Evolutionary conservation across 2,888 invertebrate genomes (phyloP).

Genomic region (Pyrochroa serraticornis): DNA sequence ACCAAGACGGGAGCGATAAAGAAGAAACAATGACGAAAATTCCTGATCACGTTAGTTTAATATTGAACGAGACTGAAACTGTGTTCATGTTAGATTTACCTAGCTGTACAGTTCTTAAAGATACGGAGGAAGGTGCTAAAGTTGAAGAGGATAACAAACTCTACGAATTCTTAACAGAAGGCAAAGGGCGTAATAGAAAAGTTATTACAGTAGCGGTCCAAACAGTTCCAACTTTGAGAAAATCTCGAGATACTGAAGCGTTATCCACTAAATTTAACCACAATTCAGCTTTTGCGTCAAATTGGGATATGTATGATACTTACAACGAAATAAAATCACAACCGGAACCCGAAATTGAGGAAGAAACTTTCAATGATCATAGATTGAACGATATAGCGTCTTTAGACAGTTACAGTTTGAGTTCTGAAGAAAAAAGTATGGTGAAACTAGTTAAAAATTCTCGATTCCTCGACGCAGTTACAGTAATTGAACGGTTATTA

Average conservation of each 20-base stretch:
- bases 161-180: slow-evolving; percentile 71
- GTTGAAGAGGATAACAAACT: slow-evolving; percentile 69
- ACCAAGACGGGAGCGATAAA: background rate
- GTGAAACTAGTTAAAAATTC: slow-evolving; percentile 49
- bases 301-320: slow-evolving; percentile 81
- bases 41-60: slow-evolving; percentile 66
- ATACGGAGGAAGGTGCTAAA: slow-evolving; percentile 61
- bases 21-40: slow-evolving; percentile 39
- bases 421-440: slow-evolving; percentile 52
- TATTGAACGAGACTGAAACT: slow-evolving; percentile 72
- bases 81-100: slow-evolving; percentile 68
- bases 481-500: slow-evolving; percentile 73
- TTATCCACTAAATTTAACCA: slow-evolving; percentile 58
- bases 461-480: slow-evolving; percentile 66
- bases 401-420: slow-evolving; percentile 43
- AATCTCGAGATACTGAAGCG: slow-evolving; percentile 69
- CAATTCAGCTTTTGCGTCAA: slow-evolving; percentile 70
- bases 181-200: slow-evolving; percentile 72
- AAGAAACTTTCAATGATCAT: slow-evolving; percentile 32
- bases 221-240: slow-evolving; percentile 66
- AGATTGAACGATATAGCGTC: slow-evolving; percentile 36
- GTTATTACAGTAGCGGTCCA: slow-evolving; percentile 73
- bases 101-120: slow-evolving; percentile 67
- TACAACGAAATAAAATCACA: slow-evolving; percentile 57
- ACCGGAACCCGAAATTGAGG: background rate